Percentiles rank a stretch among this genome's conserved stretches.
Evolutionary conservation across 1,140 invertebrate species (phyloP).

Genomic region (Eulimnadia texana): DNA sequence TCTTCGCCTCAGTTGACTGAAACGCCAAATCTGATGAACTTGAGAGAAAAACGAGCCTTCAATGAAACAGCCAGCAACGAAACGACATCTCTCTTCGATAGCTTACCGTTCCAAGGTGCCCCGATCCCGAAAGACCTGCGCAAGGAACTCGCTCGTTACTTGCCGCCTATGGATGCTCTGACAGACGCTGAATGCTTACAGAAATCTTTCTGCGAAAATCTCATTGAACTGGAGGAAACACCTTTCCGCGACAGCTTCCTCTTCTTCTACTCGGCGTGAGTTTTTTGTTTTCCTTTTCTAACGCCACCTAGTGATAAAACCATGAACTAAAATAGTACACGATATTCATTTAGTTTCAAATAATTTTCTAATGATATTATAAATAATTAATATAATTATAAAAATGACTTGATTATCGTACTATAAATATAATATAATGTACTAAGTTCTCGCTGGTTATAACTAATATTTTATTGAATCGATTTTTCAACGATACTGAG

Average conservation of each 20-base stretch:
- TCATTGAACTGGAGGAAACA: constrained; percentile 11
- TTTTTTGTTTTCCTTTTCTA: neutral
- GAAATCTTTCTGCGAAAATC: constrained; percentile 16
- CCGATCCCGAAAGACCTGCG: constrained; percentile 16
- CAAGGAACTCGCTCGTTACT: constrained; percentile 13
- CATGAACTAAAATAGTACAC: no score
- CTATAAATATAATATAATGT: no score
- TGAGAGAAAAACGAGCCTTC: neutral
- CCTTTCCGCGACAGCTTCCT: constrained; percentile 10
- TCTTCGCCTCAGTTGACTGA: neutral
- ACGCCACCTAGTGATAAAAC: neutral
- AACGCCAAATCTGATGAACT: neutral
- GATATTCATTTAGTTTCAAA: no score
- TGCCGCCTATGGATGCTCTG: constrained; percentile 12
- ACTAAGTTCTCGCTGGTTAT: no score
- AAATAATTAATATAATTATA: neutral
- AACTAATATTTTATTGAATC: no score
- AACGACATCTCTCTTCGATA: constrained; percentile 14
- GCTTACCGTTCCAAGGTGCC: constrained; percentile 13
- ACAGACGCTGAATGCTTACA: constrained; percentile 16
- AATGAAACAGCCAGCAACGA: neutral
- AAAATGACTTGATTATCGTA: no score
- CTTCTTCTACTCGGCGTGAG: constrained; percentile 15
- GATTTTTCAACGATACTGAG: no score
- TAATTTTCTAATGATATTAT: no score